phyloP scores from a whole-genome alignment of 2,797 vertebrate species.

The Fringilla coelebs region DNA sequence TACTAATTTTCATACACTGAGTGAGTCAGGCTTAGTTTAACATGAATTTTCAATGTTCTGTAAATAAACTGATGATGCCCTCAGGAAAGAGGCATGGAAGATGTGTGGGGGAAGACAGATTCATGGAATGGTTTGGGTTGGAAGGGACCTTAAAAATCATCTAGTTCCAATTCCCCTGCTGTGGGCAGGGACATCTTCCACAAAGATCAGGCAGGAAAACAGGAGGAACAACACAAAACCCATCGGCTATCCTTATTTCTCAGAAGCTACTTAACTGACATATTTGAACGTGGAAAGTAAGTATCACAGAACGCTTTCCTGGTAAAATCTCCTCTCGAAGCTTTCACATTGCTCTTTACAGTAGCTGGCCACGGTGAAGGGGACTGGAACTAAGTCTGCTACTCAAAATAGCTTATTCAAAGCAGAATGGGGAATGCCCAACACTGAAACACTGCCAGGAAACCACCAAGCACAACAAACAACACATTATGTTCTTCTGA shows the following conservation, averaged over 20 bases:
- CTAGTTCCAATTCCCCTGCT: neutral
- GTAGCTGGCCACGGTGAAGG: neutral
- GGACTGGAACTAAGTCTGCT: neutral
- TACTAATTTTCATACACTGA: neutral
- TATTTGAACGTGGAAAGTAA: neutral
- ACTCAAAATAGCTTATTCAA: conserved; percentile 46
- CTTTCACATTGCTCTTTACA: neutral
- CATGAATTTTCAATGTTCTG: neutral
- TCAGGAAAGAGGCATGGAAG: neutral
- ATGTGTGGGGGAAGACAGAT: neutral
- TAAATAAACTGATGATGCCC: neutral
- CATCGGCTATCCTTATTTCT: neutral
- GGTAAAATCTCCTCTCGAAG: neutral
- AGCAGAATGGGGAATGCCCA: conserved; percentile 46
- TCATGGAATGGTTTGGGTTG: neutral
- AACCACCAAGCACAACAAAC: conserved; percentile 54
- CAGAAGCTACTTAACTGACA: neutral
- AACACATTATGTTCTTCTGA: neutral
- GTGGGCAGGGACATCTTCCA: neutral
- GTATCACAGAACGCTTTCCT: neutral
- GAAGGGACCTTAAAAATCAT: neutral
- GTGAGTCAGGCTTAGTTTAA: neutral
- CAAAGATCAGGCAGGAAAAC: neutral
- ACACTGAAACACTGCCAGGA: conserved; percentile 40
- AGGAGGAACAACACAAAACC: neutral